These are phyloP conservation scores for Rapana venosa DNA, from an alignment of 2,888 invertebrate species.

Conservation along the genomic window DNA sequence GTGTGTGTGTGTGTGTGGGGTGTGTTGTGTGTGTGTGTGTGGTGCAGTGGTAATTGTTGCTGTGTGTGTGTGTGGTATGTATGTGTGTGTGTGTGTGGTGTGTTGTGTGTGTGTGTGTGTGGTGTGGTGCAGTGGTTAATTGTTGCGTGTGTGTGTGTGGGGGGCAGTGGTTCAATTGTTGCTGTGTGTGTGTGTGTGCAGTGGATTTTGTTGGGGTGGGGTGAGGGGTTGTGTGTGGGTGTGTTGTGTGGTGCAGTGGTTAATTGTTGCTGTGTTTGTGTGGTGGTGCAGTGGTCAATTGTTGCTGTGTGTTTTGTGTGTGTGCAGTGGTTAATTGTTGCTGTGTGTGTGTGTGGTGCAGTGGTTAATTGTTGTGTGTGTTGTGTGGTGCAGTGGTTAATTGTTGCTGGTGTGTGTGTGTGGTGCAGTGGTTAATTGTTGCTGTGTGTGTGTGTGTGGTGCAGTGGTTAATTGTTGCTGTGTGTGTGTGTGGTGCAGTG, in stretches of 20 bases:
- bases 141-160: conserved; percentile 5
- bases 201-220: too few species aligned
- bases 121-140: not conserved
- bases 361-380: not conserved
- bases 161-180: not conserved
- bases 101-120: not conserved
- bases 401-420: not conserved
- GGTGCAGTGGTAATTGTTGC: not conserved
- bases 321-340: not conserved
- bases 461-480: too few species aligned
- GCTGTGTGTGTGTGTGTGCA: not conserved
- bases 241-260: not conserved
- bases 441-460: not conserved
- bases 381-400: not conserved
- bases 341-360: not conserved
- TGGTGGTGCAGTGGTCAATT: not conserved
- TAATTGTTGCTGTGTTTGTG: not conserved
- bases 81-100: too few species aligned
- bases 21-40: conserved; percentile 12
- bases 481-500: not conserved
- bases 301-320: not conserved
- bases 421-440: too few species aligned
- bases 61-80: not conserved
- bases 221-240: too few species aligned
- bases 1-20: not conserved